Percentiles rank a stretch among this genome's conserved stretches.
These are phyloP conservation scores for Catocala sponsa DNA, from an alignment of 2,888 invertebrate genomes.

Conservation along the genomic window DNA sequence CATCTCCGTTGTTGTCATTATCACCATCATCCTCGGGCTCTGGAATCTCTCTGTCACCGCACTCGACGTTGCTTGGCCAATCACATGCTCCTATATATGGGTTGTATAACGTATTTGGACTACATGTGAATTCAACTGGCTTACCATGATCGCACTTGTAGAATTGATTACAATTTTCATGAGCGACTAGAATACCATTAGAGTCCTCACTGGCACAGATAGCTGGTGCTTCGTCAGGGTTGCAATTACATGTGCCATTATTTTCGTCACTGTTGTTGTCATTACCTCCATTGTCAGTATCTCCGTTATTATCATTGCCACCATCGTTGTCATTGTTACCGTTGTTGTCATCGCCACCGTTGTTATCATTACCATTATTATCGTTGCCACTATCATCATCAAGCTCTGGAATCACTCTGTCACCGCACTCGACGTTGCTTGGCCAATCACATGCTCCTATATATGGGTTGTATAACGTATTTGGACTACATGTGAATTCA, in stretches of 20 bases:
- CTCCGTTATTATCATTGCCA: slow-evolving; percentile 10
- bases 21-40: slow-evolving; percentile 14
- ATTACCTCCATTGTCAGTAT: slow-evolving; percentile 9
- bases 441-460: slow-evolving; percentile 52
- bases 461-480: slow-evolving; percentile 46
- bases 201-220: slow-evolving; percentile 52
- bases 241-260: slow-evolving; percentile 44
- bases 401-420: slow-evolving; percentile 27
- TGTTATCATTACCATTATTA: slow-evolving; percentile 3
- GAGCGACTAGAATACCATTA: slow-evolving; percentile 54
- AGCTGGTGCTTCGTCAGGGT: slow-evolving; percentile 52
- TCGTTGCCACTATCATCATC: slow-evolving; percentile 16
- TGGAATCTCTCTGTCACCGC: slow-evolving; percentile 54
- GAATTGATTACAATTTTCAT: slow-evolving; percentile 60
- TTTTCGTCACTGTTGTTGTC: slow-evolving; percentile 3
- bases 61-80: slow-evolving; percentile 59
- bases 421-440: slow-evolving; percentile 42
- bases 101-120: slow-evolving; percentile 52
- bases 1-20: slow-evolving; percentile 22
- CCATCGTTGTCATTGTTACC: slow-evolving; percentile 6
- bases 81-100: slow-evolving; percentile 55
- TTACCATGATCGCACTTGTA: slow-evolving; percentile 54
- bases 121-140: slow-evolving; percentile 51
- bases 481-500: slow-evolving; percentile 32
- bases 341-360: slow-evolving; percentile 5